Evolutionary conservation across 2,113 vertebrate species (phyloP).

Genomic region (Dipodomys merriami): DNA sequence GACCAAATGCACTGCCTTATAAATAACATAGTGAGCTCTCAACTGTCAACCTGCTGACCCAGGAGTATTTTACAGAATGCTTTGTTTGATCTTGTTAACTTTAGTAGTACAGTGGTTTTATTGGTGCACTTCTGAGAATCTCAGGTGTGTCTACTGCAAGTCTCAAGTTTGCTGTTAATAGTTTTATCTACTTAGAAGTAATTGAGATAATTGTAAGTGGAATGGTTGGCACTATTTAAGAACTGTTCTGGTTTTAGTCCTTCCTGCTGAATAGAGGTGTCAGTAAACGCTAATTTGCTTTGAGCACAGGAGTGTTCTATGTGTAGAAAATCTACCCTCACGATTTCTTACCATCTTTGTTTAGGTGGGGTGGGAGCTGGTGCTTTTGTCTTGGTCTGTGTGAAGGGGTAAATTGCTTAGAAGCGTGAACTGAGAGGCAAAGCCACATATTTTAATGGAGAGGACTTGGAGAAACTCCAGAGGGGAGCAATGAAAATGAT

Average conservation of each 20-base stretch:
- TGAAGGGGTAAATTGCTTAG: slow-evolving; percentile 16
- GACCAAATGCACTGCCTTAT: not conserved
- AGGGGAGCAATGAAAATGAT: slow-evolving; percentile 64
- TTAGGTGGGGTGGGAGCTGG: not conserved
- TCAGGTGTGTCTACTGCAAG: slow-evolving; percentile 36
- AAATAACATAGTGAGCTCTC: slow-evolving; percentile 24
- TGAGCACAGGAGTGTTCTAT: not conserved
- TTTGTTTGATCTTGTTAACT: slow-evolving; percentile 61
- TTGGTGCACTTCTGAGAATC: slow-evolving; percentile 55
- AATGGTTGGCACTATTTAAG: not conserved
- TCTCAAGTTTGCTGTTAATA: not conserved
- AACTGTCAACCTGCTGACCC: not conserved
- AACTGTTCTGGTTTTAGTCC: not conserved
- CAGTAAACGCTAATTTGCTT: slow-evolving; percentile 19
- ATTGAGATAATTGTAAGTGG: slow-evolving; percentile 56
- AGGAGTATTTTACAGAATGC: not conserved
- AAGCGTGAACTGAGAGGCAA: slow-evolving; percentile 44
- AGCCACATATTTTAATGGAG: slow-evolving; percentile 57
- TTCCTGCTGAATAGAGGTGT: not conserved
- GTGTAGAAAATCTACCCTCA: not conserved
- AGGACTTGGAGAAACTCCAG: slow-evolving; percentile 65
- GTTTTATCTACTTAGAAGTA: slow-evolving; percentile 44
- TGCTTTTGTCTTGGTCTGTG: not conserved
- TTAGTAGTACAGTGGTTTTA: slow-evolving; percentile 51
- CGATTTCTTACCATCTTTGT: not conserved